These are phyloP conservation scores for Arge pagana DNA, from an alignment of 2,888 invertebrate genomes.

Conservation along the genomic window DNA sequence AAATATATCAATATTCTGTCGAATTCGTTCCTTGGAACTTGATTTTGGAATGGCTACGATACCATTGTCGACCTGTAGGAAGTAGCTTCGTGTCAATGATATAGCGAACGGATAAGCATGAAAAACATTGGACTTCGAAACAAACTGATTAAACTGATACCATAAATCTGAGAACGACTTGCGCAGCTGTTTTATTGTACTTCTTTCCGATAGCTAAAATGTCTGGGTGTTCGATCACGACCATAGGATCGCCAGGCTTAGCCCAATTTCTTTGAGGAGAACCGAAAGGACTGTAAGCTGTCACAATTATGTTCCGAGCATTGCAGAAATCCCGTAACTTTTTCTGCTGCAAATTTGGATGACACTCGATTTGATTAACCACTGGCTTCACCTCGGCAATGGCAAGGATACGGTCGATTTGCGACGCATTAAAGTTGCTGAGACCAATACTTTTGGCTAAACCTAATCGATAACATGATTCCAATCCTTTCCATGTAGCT, in stretches of 20 bases:
- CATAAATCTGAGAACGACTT: constrained; percentile 68
- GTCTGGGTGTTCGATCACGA: constrained; percentile 62
- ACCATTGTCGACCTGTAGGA: constrained; percentile 18
- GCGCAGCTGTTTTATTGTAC: constrained; percentile 68
- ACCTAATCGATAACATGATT: constrained; percentile 68
- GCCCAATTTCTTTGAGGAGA: constrained; percentile 60
- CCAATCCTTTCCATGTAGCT: constrained; percentile 79
- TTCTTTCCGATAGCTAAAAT: constrained; percentile 64
- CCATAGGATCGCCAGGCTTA: constrained; percentile 59
- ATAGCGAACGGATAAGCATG: too few relatives aligned
- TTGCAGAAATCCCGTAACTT: constrained; percentile 72
- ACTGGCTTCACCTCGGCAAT: constrained; percentile 65
- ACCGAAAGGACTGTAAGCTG: constrained; percentile 77
- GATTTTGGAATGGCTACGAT: constrained; percentile 69
- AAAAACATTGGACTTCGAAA: too few relatives aligned
- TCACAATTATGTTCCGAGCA: constrained; percentile 66
- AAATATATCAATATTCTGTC: constrained; percentile 68
- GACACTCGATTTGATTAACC: constrained; percentile 66
- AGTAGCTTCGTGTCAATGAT: too few relatives aligned
- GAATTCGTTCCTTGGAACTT: constrained; percentile 64
- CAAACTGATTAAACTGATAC: constrained; percentile 50
- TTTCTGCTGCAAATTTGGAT: constrained; percentile 74
- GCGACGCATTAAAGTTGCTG: constrained; percentile 77
- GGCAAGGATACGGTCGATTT: constrained; percentile 68
- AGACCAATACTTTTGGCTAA: constrained; percentile 74